Conservation (phyloP, 2,113 vertebrate species). For the Synodontis membranacea region DNA sequence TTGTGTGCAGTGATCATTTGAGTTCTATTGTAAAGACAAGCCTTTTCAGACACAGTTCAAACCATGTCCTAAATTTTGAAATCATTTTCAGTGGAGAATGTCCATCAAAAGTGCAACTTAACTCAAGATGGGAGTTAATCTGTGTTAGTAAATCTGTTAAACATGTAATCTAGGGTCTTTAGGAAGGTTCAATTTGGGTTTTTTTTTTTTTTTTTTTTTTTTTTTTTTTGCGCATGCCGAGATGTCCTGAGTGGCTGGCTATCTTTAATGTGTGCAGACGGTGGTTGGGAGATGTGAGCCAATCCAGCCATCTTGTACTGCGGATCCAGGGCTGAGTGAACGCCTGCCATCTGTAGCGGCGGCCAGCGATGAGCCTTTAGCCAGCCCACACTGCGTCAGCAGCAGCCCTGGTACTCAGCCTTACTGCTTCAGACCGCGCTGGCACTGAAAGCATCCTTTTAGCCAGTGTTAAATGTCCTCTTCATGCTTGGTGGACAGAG, state of each 20-base stretch:
- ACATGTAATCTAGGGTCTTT: slow-evolving; percentile 33
- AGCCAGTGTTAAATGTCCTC: slow-evolving; percentile 45
- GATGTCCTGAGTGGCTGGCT: slow-evolving; percentile 50
- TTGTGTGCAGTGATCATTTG: neutral
- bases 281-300: slow-evolving; percentile 66
- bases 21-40: neutral
- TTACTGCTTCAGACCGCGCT: slow-evolving; percentile 27
- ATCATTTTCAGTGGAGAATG: neutral
- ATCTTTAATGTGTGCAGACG: slow-evolving; percentile 67
- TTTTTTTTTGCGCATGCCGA: slow-evolving; percentile 22
- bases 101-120: slow-evolving; percentile 1
- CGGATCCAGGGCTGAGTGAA: slow-evolving; percentile 67
- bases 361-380: slow-evolving; percentile 61
- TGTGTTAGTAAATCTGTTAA: slow-evolving; percentile 26
- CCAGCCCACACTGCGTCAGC: slow-evolving; percentile 63
- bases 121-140: neutral
- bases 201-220: neutral
- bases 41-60: neutral
- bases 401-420: slow-evolving; percentile 47
- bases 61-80: neutral
- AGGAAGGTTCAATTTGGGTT: slow-evolving; percentile 45
- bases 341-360: slow-evolving; percentile 73
- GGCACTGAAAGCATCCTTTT: slow-evolving; percentile 36
- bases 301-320: slow-evolving; percentile 72
- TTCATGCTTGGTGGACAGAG: slow-evolving; percentile 48